These are phyloP conservation scores for Ceratoteleas bidentatus DNA, from an alignment of 1,140 invertebrate genomes.

Conservation along the genomic window DNA sequence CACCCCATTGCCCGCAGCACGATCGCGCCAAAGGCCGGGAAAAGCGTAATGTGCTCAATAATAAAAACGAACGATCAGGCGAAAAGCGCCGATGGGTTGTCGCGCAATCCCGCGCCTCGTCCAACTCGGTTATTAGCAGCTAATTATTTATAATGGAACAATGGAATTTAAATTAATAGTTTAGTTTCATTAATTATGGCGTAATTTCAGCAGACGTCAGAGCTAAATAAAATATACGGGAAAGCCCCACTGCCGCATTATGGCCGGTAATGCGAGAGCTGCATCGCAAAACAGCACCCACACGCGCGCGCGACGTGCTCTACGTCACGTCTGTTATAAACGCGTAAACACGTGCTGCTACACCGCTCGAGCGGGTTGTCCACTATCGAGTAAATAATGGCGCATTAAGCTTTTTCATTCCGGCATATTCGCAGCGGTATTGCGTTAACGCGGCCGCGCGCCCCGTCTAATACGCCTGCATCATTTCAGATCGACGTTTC, in stretches of 20 bases:
- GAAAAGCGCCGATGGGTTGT: slow-evolving; percentile 9
- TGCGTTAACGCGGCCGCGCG: slow-evolving; percentile 61
- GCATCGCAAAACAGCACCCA: slow-evolving; percentile 76
- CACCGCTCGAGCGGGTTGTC: slow-evolving; percentile 76
- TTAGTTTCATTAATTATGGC: slow-evolving; percentile 81
- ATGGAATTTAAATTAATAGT: slow-evolving; percentile 82
- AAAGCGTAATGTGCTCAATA: background rate
- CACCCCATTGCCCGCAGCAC: background rate
- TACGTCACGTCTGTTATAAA: slow-evolving; percentile 80
- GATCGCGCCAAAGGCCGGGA: background rate
- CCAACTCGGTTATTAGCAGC: slow-evolving; percentile 76
- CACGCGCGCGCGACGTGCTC: slow-evolving; percentile 67
- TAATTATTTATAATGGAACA: slow-evolving; percentile 82
- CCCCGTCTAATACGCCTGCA: slow-evolving; percentile 39
- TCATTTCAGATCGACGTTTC: slow-evolving; percentile 36
- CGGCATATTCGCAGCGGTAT: slow-evolving; percentile 70
- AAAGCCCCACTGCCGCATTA: slow-evolving; percentile 76
- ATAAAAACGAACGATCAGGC: slow-evolving; percentile 14
- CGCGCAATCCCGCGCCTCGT: slow-evolving; percentile 25
- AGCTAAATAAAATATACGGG: slow-evolving; percentile 81
- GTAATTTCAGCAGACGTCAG: slow-evolving; percentile 77
- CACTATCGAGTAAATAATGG: slow-evolving; percentile 81
- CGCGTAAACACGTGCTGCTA: slow-evolving; percentile 80
- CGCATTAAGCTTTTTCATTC: slow-evolving; percentile 81
- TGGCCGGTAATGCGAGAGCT: slow-evolving; percentile 76